Base-by-base conservation (phyloP, 2,888 invertebrate genomes). In the Linnaemya tessellans region DNA sequence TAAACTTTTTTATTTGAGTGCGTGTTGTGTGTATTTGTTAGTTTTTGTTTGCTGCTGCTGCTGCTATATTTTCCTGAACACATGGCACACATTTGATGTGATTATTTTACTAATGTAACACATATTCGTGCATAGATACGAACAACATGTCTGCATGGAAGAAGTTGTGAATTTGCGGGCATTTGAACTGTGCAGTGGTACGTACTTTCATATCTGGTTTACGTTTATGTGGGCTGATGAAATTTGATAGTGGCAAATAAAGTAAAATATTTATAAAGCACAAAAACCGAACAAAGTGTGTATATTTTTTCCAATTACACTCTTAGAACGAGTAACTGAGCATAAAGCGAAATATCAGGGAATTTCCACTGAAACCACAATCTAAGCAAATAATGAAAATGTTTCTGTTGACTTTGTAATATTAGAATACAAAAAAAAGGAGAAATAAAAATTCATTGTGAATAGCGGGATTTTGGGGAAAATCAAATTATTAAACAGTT, bases 141-240 rank as follows among this genome's bases (percentile, higher is more conserved):
- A 60, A 46, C 46, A 46, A 46, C 46, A 73, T 46, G 51, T 10
- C 3, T 51, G 10, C 3, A 30, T 46, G 13, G 15, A 38, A 62
- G 49, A 49, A 25, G 20, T n/a, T 43, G 11, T 58, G 56, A 56
- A 46, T 65, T 8, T 20, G 62, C 15, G 41, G n/a, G n/a, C 51
- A 70, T 64, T 56, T 74, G 22, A 35, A 25, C 13, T 38, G 22
- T 58, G 71, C 64, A 54, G 41, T 71, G 15, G 30, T 79, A 70
- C 71, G 30, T 79, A 70, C 71, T 85, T 78, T 75, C 70, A 68
- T 80, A 75, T 80, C 70, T 78, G 67, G 74, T 62, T 74, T 84
- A 68, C 71, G 60, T 84, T 71, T 73, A 81, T 84, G 85, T 82
- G 82, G 81, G 85, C 75, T 82, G 85, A 82, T 75, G 78, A 85